Percentiles rank a stretch among this genome's conserved stretches.
These are phyloP conservation scores for Torymus auratus DNA, from an alignment of 2,888 invertebrate genomes.

Conservation along the genomic window DNA sequence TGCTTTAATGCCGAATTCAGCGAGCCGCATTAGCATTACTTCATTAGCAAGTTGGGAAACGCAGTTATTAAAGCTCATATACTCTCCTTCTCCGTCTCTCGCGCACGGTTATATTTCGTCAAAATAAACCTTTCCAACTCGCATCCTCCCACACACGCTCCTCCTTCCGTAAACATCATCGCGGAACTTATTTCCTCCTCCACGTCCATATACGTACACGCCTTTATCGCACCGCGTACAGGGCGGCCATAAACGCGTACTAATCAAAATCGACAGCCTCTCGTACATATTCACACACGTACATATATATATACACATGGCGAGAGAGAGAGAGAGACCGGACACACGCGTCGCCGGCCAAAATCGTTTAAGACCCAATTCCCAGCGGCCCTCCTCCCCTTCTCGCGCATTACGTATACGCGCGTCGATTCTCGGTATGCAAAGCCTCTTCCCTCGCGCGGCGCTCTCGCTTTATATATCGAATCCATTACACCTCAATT, in stretches of 20 bases:
- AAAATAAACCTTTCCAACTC: too few species aligned
- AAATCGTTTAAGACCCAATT: constrained; percentile 51
- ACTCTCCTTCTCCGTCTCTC: too few species aligned
- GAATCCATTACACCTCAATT: constrained; percentile 54
- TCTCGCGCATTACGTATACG: neutral
- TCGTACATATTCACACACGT: too few species aligned
- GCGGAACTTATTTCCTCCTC: too few species aligned
- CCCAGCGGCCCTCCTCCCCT: neutral
- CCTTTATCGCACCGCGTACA: too few species aligned
- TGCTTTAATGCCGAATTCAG: too few species aligned
- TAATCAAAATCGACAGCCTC: constrained; percentile 26
- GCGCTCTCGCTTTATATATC: constrained; percentile 38
- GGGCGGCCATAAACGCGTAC: neutral
- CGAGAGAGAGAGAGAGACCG: too few species aligned
- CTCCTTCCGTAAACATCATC: too few species aligned
- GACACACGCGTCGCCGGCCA: constrained; percentile 16
- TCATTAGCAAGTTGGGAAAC: neutral
- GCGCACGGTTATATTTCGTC: too few species aligned
- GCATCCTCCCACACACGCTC: too few species aligned
- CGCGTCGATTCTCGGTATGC: constrained; percentile 40
- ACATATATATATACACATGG: too few species aligned
- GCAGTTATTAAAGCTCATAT: neutral
- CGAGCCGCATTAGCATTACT: neutral
- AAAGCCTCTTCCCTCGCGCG: constrained; percentile 12
- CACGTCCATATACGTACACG: too few species aligned